phyloP scores from a whole-genome alignment of 2,113 vertebrate genomes.

The Rhegmatorhina hoffmannsi region DNA sequence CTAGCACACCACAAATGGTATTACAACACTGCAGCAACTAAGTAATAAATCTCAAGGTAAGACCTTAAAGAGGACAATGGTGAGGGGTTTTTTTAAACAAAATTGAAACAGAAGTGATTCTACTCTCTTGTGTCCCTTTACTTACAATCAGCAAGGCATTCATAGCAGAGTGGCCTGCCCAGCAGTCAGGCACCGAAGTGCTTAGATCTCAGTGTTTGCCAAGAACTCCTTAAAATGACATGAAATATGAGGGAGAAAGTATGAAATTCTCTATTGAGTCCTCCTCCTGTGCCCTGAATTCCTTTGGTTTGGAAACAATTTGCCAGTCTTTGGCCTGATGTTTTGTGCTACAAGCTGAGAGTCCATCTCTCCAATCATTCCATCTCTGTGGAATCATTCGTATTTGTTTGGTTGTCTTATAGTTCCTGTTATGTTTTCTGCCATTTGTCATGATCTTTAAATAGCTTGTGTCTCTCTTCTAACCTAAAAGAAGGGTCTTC shows the following conservation, averaged over 20 bases:
- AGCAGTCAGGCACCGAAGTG: background rate
- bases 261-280: background rate
- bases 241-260: background rate
- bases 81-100: background rate
- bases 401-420: background rate
- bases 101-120: background rate
- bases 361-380: rapidly evolving
- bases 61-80: rapidly evolving
- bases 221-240: background rate
- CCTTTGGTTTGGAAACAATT: background rate
- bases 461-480: background rate
- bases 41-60: background rate
- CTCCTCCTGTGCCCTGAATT: background rate
- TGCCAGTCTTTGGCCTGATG: background rate
- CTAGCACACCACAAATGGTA: background rate
- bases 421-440: background rate
- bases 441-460: background rate
- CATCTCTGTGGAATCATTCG: background rate
- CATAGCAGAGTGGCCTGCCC: rapidly evolving
- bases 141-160: background rate
- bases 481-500: background rate
- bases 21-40: background rate
- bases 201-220: background rate
- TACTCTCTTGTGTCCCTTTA: background rate
- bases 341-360: background rate